These are phyloP conservation scores for Boulengerochromis microlepis DNA, from an alignment of 2,113 vertebrate species.

Conservation along the genomic window DNA sequence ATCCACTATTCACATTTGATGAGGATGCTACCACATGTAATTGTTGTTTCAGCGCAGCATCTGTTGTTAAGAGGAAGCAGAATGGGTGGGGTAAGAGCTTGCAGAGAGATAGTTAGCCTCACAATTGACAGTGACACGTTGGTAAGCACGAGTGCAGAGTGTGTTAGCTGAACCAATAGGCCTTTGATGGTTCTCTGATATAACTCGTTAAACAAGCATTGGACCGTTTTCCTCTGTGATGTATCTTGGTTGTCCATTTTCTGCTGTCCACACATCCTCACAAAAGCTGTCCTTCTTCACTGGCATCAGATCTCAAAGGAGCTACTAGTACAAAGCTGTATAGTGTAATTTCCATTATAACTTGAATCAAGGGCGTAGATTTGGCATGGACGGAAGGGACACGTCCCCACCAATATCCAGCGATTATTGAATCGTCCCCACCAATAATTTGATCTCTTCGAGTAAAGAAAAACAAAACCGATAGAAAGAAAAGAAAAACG, in stretches of 20 bases:
- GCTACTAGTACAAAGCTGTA: background rate
- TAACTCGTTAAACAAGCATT: constrained; percentile 52
- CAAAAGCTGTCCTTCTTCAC: constrained; percentile 20
- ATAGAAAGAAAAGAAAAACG: too few species aligned
- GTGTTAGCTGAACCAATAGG: constrained; percentile 41
- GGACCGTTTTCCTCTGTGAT: constrained; percentile 51
- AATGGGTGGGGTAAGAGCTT: background rate
- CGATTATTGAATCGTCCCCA: too few species aligned
- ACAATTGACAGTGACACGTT: constrained; percentile 62
- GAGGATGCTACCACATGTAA: constrained; percentile 42
- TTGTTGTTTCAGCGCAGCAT: constrained; percentile 58
- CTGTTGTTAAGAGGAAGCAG: constrained; percentile 38
- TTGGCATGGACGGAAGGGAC: too few species aligned
- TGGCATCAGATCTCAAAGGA: constrained; percentile 19
- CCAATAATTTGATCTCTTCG: too few species aligned
- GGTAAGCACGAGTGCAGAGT: constrained; percentile 39
- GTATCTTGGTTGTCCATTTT: constrained; percentile 48
- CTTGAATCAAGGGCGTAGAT: too few species aligned
- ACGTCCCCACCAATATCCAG: too few species aligned
- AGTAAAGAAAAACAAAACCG: too few species aligned
- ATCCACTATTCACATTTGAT: constrained; percentile 56
- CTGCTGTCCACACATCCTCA: constrained; percentile 25
- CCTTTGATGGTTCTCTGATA: constrained; percentile 56
- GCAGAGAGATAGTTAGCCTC: constrained; percentile 39
- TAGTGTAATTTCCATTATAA: background rate